A percentile compares a stretch with the other conserved stretches of the same genome.
These are phyloP conservation scores for Perca fluviatilis DNA, from an alignment of 2,113 vertebrate genomes.

Conservation along the genomic window DNA sequence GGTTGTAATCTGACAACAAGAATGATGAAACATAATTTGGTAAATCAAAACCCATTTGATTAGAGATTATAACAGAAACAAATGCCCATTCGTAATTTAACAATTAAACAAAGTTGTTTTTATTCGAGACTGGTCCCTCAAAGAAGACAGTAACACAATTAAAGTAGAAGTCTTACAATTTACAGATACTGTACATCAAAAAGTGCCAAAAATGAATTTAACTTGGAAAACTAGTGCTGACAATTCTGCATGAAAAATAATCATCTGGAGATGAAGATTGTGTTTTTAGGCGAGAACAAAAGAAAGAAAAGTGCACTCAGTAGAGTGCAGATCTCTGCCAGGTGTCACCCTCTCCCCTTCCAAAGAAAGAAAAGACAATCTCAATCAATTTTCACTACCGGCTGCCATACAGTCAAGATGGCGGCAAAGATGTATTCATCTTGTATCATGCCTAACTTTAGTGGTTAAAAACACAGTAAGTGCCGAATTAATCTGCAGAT, in stretches of 20 bases:
- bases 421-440: no score
- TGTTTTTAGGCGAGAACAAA: conserved; percentile 3
- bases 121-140: background rate
- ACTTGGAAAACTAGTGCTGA: background rate
- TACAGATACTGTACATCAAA: background rate
- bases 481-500: no score
- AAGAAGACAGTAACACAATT: background rate
- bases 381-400: no score
- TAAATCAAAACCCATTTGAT: background rate
- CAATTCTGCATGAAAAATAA: background rate
- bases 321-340: no score
- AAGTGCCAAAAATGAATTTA: background rate
- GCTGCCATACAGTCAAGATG: no score
- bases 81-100: no score
- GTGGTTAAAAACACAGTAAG: no score
- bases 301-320: background rate
- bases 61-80: background rate
- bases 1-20: background rate
- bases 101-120: background rate
- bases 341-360: no score
- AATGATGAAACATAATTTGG: background rate
- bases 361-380: no score
- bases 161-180: background rate
- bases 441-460: no score
- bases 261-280: background rate